Conservation (phyloP, 2,113 vertebrate species). For the Arothron firmamentum region DNA sequence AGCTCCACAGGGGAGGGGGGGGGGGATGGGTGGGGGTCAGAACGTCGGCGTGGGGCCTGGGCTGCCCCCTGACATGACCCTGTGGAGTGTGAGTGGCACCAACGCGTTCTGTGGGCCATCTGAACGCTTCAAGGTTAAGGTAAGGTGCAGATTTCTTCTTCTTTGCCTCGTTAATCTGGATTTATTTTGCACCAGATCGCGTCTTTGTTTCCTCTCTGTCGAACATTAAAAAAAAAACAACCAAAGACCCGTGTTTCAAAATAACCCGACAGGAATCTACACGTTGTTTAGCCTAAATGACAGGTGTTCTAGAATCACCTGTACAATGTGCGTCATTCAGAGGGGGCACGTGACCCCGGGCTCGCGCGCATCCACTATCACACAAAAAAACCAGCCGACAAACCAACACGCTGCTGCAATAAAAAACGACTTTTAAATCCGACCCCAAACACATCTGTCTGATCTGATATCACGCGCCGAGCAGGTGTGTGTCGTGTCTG, state of each 20-base stretch:
- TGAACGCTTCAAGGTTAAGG: slow-evolving; percentile 48
- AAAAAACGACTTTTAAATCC: slow-evolving; percentile 31
- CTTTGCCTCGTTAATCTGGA: background rate
- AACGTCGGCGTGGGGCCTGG: slow-evolving; percentile 2
- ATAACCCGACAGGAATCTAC: background rate
- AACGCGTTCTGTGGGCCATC: slow-evolving; percentile 17
- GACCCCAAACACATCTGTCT: too few relatives aligned
- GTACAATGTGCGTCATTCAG: too few relatives aligned
- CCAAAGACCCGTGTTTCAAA: background rate
- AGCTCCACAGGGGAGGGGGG: slow-evolving; percentile 2
- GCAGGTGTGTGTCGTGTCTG: too few relatives aligned
- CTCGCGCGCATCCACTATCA: background rate
- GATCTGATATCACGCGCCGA: too few relatives aligned
- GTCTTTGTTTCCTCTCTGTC: background rate
- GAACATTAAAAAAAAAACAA: background rate
- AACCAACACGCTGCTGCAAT: slow-evolving; percentile 44
- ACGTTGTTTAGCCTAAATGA: background rate
- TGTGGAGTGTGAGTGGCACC: slow-evolving; percentile 50
- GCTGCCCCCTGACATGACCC: slow-evolving; percentile 51
- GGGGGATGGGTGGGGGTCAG: background rate
- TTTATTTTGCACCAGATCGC: background rate
- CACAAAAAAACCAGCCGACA: background rate
- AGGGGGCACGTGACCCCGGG: too few relatives aligned
- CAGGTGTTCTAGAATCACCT: slow-evolving; percentile 1
- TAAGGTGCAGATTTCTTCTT: slow-evolving; percentile 49